Evolutionary conservation across 2,797 vertebrate genomes (phyloP), one percentile per base, ranked within the genome.

Genomic region (Epinephelus malabaricus): DNA sequence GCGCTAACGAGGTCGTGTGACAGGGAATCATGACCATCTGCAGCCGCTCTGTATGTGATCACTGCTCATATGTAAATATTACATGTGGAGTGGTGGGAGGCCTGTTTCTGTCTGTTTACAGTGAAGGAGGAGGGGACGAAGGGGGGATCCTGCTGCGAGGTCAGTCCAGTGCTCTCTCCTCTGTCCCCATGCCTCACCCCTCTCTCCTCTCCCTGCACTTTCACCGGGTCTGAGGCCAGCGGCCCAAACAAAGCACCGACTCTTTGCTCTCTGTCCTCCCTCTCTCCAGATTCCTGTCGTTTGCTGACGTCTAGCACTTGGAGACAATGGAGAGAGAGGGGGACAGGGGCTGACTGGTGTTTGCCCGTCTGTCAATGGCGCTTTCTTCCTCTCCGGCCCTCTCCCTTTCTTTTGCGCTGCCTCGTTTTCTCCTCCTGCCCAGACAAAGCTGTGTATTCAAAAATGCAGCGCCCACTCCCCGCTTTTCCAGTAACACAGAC

Each of bases 241-340:
- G 15, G 43, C 45, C 69, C 66, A 45, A 91, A 95, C 94, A 95
- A 95, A 88, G 93, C 72, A 61, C 25, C 15, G 21, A 89, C 84
- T 94, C 90, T 93, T 89, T 65, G 25, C 82, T 61, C 77, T 58
- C 83, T 21, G 71, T 89, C 84, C 87, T 91, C 92, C 92, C 86
- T 90, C 94, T 92, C 87, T 87, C 70, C 88, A 76, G 92, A 95
- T 95, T 95, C 93, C 91, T 94, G 89, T 85, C 89, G 76, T 91
- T 93, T 92, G 91, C 94, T 95, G 94, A 94, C 91, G 92, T 95
- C 92, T 86, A 79, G 86, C 89, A 73, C 84, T 87, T 5, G 3
- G 75, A 89, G 91, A 96, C 95, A 96, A 95, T 93, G 89, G 94
- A 74, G 92, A 74, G 84, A 82, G 89, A 64, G 87, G 87, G 81